Conservation (phyloP, 2,797 vertebrate genomes). For the Gobio occitaniae region DNA sequence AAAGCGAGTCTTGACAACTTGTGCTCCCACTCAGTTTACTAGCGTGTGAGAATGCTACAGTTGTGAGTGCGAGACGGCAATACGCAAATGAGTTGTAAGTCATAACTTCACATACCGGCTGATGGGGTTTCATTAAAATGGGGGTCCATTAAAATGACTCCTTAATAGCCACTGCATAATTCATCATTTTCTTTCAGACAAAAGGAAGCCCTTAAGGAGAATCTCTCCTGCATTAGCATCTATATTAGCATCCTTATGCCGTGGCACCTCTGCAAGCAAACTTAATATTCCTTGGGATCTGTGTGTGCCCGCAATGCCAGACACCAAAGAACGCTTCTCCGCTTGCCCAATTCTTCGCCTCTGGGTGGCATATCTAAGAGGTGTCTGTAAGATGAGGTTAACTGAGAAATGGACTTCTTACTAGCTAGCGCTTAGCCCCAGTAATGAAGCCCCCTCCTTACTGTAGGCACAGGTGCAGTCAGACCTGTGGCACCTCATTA, state of each 20-base stretch:
- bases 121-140: background rate
- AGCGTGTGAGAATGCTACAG: background rate
- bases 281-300: slow-evolving; percentile 35
- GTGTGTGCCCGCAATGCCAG: slow-evolving; percentile 19
- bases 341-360: slow-evolving; percentile 44
- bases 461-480: slow-evolving; percentile 42
- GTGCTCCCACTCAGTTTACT: background rate
- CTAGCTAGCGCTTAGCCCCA: slow-evolving; percentile 43
- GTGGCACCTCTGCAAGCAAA: slow-evolving; percentile 34
- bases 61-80: background rate
- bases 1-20: slow-evolving; percentile 2
- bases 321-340: slow-evolving; percentile 30
- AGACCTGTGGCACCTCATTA: slow-evolving; percentile 60
- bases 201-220: slow-evolving; percentile 42
- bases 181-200: slow-evolving; percentile 36
- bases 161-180: slow-evolving; percentile 17
- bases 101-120: background rate
- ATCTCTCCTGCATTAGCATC: slow-evolving; percentile 57
- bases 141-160: slow-evolving; percentile 3
- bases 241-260: slow-evolving; percentile 62
- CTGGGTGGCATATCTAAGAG: slow-evolving; percentile 55
- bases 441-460: slow-evolving; percentile 26
- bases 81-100: background rate
- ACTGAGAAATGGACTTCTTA: slow-evolving; percentile 39
- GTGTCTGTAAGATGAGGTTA: slow-evolving; percentile 54